Evolutionary conservation across 2,113 vertebrate species (phyloP), one percentile per base, ranked within the genome.

Genomic region (Cichladusa arquata): DNA sequence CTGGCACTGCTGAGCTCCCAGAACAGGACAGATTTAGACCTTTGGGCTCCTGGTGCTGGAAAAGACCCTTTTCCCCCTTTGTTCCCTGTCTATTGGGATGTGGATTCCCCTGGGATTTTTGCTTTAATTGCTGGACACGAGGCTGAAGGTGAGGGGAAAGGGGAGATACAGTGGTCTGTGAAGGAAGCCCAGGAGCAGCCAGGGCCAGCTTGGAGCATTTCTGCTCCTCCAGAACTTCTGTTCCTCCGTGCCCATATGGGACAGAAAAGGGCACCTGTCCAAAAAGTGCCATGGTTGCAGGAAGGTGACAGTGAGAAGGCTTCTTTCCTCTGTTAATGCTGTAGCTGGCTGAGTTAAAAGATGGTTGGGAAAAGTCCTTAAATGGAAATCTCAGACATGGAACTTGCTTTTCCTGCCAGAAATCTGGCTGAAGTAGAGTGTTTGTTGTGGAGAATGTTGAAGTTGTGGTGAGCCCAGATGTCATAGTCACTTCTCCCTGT

Each of bases 301-400:
- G 12, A 65, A 83, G 38, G 20, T 88, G 85, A 7, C 54, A 70
- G 9, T 18, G 19, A 1, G 3, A 80, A 90, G 34, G 8, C 26
- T 74, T 58, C 42, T 88, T 48, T 45, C 38, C 6, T 4, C 34
- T 69, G 36, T 19, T 24, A n/a, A 24, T 50, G 50, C 79, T 90
- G 19, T 28, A 66, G 33, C 70, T 95, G 87, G 23, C 42, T 3
- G 5, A 79, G 44, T 48, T 70, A 67, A 86, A 90, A 62, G 44
- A 56, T 65, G 28, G 14, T 53, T 65, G 19, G 44, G 54, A 93
- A 87, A 92, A 70, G 26, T 62, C 84, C 53, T 69, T 78, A 93
- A 69, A 88, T 92, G 76, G 89, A 92, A 94, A 93, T 86, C 71
- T 90, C 44, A 74, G 70, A 62, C 71, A 64, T 61, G 53, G 36